Evolutionary conservation across 2,113 vertebrate genomes (phyloP).

Genomic region (Panthera leo): DNA sequence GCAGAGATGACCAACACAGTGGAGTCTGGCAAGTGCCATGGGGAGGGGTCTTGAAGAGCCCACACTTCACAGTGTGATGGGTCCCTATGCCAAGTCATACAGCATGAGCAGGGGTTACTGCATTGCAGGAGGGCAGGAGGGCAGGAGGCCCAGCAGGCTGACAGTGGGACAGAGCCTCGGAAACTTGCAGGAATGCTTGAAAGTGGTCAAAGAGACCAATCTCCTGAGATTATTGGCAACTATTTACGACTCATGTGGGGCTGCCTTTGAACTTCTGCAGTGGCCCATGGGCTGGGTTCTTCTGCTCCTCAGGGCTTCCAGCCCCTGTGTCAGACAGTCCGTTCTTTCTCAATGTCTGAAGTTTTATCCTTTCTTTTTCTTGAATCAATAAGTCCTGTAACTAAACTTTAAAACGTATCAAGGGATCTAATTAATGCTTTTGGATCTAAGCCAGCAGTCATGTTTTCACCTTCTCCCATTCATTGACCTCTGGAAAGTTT

Average conservation of each 20-base stretch:
- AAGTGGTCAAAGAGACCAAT: background rate
- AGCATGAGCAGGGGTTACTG: background rate
- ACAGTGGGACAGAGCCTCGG: background rate
- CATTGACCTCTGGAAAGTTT: background rate
- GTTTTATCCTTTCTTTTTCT: background rate
- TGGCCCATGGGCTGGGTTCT: fast-evolving
- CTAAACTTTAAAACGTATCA: background rate
- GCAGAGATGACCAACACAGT: background rate
- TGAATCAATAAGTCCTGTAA: background rate
- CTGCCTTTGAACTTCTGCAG: background rate
- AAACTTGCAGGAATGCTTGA: background rate
- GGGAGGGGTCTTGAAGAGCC: background rate
- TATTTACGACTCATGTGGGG: fast-evolving
- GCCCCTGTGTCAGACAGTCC: background rate
- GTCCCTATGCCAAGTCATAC: background rate
- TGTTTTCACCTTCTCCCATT: background rate
- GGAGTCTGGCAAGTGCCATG: no score
- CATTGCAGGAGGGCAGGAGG: background rate
- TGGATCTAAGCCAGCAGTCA: background rate
- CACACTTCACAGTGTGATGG: fast-evolving
- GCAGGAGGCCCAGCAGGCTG: background rate
- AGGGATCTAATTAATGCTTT: background rate
- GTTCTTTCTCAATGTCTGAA: background rate
- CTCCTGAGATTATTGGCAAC: no score
- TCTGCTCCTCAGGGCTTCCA: background rate